phyloP scores from a whole-genome alignment of 2,113 vertebrate species.

The Blennius ocellaris region DNA sequence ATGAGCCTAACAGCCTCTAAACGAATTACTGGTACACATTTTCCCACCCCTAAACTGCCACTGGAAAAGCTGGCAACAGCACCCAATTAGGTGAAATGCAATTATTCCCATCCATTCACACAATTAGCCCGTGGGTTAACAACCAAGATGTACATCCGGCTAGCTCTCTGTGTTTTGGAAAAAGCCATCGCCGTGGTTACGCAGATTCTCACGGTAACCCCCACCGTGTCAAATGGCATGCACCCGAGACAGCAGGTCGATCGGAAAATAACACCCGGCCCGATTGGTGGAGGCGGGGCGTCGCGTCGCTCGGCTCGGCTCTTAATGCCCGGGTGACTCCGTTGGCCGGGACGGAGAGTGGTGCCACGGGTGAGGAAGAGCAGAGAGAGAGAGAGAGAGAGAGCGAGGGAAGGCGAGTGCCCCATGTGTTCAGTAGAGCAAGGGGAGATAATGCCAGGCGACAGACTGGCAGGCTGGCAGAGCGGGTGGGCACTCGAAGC shows the following conservation, averaged over 20 bases:
- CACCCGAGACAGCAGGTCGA: slow-evolving; percentile 41
- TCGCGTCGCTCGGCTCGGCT: slow-evolving; percentile 56
- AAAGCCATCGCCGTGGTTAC: slow-evolving; percentile 70
- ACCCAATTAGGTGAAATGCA: slow-evolving; percentile 77
- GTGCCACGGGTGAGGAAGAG: slow-evolving; percentile 42
- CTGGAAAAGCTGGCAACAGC: slow-evolving; percentile 76
- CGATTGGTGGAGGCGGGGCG: slow-evolving; percentile 50
- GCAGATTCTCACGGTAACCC: slow-evolving; percentile 41
- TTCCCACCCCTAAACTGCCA: slow-evolving; percentile 71
- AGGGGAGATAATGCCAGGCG: slow-evolving; percentile 73
- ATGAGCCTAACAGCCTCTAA: slow-evolving; percentile 74
- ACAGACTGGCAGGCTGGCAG: slow-evolving; percentile 75
- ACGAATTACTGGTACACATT: slow-evolving; percentile 73
- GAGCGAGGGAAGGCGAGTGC: slow-evolving; percentile 13
- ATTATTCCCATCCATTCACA: slow-evolving; percentile 79
- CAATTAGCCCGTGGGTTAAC: slow-evolving; percentile 77
- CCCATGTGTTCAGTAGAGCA: slow-evolving; percentile 58
- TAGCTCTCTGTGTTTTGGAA: slow-evolving; percentile 57
- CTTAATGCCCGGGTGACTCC: slow-evolving; percentile 22
- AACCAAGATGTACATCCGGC: slow-evolving; percentile 49
- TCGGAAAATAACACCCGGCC: slow-evolving; percentile 44
- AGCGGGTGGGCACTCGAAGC: slow-evolving; percentile 71
- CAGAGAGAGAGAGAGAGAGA: slow-evolving; percentile 18
- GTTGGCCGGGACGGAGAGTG: slow-evolving; percentile 65
- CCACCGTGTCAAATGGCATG: slow-evolving; percentile 43